A percentile compares a stretch with the other conserved stretches of the same genome.
Conservation (phyloP, 2,888 invertebrate genomes). For the Cantharis lateralis region DNA sequence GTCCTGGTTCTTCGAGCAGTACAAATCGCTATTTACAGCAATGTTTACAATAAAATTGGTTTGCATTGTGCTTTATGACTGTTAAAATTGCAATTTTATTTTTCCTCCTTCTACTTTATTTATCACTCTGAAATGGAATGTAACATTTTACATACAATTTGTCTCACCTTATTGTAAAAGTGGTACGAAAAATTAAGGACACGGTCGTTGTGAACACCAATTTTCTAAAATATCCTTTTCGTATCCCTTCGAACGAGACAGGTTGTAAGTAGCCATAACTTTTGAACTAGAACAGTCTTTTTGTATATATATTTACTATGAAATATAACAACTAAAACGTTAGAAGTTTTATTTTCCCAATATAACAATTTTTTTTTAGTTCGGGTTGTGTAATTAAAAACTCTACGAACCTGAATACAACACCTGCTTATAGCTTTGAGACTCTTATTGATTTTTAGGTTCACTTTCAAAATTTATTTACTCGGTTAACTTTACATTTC, state of each 20-base stretch:
- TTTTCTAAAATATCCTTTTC: background rate
- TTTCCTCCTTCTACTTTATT: constrained; percentile 22
- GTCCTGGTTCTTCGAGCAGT: constrained; percentile 4
- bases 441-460: no score
- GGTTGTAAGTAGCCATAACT: background rate
- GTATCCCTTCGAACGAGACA: background rate
- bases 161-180: background rate
- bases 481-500: no score
- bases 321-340: constrained; percentile 39
- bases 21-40: constrained; percentile 18
- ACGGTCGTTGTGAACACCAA: background rate
- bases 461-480: no score
- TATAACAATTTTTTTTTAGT: background rate
- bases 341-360: background rate
- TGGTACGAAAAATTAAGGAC: background rate
- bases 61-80: background rate
- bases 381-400: no score
- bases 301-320: constrained; percentile 40
- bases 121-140: constrained; percentile 27
- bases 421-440: no score
- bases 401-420: no score
- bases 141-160: constrained; percentile 23
- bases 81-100: constrained; percentile 6
- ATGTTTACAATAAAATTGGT: background rate
- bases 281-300: constrained; percentile 33